These are phyloP conservation scores for Lagenorhynchus albirostris DNA, from an alignment of 2,113 vertebrate genomes.

Conservation along the genomic window DNA sequence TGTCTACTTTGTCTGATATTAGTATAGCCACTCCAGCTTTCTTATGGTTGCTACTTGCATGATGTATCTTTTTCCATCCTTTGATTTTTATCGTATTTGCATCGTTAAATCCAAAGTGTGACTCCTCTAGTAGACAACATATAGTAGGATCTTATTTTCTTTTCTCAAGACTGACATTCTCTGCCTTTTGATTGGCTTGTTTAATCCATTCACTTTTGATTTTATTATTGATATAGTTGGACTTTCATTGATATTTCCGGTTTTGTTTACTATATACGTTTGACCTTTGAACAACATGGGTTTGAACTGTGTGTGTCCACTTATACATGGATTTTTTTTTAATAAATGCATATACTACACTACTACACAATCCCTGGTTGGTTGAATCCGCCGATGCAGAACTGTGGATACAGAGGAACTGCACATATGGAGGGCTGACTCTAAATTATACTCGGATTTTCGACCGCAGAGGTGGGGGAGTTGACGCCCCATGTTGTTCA, in stretches of 20 bases:
- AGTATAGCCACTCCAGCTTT: neutral
- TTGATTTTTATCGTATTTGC: neutral
- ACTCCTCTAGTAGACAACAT: neutral
- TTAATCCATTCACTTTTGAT: neutral
- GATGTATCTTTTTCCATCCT: neutral
- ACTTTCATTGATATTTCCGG: neutral
- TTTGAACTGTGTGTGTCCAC: neutral
- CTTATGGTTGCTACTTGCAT: neutral
- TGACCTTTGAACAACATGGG: neutral
- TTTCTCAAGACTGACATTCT: neutral
- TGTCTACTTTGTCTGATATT: too few relatives aligned
- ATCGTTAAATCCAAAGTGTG: neutral
- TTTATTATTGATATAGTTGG: neutral
- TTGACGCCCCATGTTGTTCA: neutral
- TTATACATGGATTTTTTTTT: neutral
- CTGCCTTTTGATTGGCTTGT: neutral
- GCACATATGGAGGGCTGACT: neutral
- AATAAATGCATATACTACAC: neutral
- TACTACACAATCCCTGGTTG: neutral
- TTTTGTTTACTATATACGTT: neutral
- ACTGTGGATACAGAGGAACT: neutral
- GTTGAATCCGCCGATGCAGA: neutral
- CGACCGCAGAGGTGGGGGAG: neutral
- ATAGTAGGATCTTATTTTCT: neutral
- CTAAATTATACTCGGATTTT: neutral